phyloP scores from a whole-genome alignment of 2,888 invertebrate genomes.

The Taenaris catops region DNA sequence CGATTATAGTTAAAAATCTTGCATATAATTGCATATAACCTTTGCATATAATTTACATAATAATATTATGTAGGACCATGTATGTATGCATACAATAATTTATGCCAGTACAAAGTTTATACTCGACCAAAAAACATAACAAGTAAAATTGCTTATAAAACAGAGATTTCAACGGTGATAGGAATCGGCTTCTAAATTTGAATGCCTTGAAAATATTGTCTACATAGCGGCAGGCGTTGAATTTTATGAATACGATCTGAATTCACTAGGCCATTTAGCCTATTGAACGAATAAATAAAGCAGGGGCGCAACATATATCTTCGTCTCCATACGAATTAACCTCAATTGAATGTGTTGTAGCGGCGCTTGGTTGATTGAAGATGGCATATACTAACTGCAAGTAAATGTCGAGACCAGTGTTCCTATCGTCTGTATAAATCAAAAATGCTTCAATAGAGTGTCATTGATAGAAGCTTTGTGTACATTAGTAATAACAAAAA shows the following conservation, averaged over 20 bases:
- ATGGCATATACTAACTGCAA: slow-evolving; percentile 50
- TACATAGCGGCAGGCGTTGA: slow-evolving; percentile 4
- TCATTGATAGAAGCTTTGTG: too few species aligned
- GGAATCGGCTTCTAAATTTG: slow-evolving; percentile 1
- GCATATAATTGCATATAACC: too few species aligned
- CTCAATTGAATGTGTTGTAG: slow-evolving; percentile 73
- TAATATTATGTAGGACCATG: too few species aligned
- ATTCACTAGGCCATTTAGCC: slow-evolving; percentile 55
- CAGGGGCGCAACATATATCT: slow-evolving; percentile 71
- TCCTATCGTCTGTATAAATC: slow-evolving; percentile 45
- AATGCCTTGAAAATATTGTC: slow-evolving; percentile 8
- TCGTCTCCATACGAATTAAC: slow-evolving; percentile 75
- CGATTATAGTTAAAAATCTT: too few species aligned
- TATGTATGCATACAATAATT: too few species aligned
- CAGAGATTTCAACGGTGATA: slow-evolving; percentile 2
- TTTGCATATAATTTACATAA: too few species aligned
- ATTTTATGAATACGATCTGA: slow-evolving; percentile 28
- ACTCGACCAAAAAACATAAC: too few species aligned
- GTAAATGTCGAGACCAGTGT: slow-evolving; percentile 32
- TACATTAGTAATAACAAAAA: too few species aligned
- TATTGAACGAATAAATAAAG: slow-evolving; percentile 72
- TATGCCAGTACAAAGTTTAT: too few species aligned
- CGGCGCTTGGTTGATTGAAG: slow-evolving; percentile 77
- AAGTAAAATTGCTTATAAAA: slow-evolving; percentile 5
- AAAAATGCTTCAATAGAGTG: slow-evolving; percentile 11